Conservation (phyloP, 2,113 vertebrate genomes). For the Heteronetta atricapilla region DNA sequence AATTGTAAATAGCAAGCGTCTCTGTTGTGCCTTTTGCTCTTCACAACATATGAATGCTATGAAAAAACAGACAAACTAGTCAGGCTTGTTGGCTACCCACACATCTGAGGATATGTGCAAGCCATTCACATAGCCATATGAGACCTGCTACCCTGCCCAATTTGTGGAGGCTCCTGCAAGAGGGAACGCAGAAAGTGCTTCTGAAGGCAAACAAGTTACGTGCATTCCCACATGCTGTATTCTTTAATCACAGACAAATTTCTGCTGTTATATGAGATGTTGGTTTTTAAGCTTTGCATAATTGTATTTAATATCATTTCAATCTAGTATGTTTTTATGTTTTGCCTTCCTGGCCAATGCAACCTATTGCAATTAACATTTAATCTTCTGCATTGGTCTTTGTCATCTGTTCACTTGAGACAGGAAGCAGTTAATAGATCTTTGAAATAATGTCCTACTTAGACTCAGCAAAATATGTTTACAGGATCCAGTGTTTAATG, state of each 20-base stretch:
- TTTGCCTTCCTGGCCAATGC: not conserved
- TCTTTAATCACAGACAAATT: not conserved
- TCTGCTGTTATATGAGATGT: not conserved
- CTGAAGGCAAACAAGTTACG: not conserved
- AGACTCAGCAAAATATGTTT: not conserved
- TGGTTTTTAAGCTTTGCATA: not conserved
- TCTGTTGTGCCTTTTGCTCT: slow-evolving; percentile 36
- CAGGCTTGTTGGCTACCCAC: not conserved
- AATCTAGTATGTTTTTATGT: not conserved
- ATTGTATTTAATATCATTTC: not conserved
- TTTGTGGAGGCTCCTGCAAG: not conserved
- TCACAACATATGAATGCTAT: not conserved
- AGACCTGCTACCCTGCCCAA: not conserved
- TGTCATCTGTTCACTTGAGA: not conserved
- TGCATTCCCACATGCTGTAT: not conserved
- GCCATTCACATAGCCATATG: rapidly evolving
- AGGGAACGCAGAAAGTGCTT: not conserved
- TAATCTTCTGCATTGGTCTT: slow-evolving; percentile 14
- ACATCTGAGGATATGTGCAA: not conserved
- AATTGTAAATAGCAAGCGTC: not conserved
- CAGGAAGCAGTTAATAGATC: not conserved
- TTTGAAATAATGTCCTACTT: slow-evolving; percentile 19
- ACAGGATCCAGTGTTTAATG: not conserved
- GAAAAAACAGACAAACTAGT: not conserved
- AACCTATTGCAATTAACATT: slow-evolving; percentile 3